A percentile compares a stretch with the other conserved stretches of the same genome.
phyloP scores from a whole-genome alignment of 2,888 invertebrate genomes.

The Drosophila recens region DNA sequence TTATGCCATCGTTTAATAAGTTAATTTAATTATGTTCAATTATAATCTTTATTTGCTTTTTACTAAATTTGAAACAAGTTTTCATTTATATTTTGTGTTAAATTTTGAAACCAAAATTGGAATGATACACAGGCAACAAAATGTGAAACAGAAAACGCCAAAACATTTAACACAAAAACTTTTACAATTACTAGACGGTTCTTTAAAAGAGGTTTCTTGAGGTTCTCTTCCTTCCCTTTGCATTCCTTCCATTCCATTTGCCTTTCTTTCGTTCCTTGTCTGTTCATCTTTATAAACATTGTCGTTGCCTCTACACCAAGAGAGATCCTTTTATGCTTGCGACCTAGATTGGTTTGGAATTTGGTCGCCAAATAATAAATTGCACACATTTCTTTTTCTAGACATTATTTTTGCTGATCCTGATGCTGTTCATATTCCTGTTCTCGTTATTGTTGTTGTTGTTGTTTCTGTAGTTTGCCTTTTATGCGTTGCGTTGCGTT shows the following conservation, averaged over 20 bases:
- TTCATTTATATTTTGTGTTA: slow-evolving; percentile 25
- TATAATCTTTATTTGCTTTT: slow-evolving; percentile 34
- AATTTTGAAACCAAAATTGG: slow-evolving; percentile 52
- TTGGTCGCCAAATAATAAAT: slow-evolving; percentile 49
- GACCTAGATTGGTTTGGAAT: slow-evolving; percentile 21
- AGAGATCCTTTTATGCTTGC: slow-evolving; percentile 44
- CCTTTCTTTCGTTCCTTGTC: slow-evolving; percentile 2
- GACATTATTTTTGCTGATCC: slow-evolving; percentile 25
- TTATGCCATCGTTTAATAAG: slow-evolving; percentile 62
- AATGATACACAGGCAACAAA: slow-evolving; percentile 77
- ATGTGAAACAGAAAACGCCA: slow-evolving; percentile 52
- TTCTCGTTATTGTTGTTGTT: slow-evolving; percentile 25
- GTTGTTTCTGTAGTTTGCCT: slow-evolving; percentile 54
- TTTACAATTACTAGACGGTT: slow-evolving; percentile 47
- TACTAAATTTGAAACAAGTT: slow-evolving; percentile 58
- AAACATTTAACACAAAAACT: slow-evolving; percentile 49
- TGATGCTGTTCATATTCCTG: slow-evolving; percentile 18
- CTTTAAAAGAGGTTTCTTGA: slow-evolving; percentile 45
- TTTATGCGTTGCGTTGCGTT: slow-evolving; percentile 64
- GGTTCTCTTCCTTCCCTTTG: slow-evolving; percentile 20
- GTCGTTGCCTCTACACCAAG: slow-evolving; percentile 36
- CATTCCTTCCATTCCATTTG: not conserved
- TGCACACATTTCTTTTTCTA: slow-evolving; percentile 58
- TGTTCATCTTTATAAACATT: slow-evolving; percentile 36
- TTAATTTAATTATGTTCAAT: slow-evolving; percentile 54